A percentile compares a stretch with the other conserved stretches of the same genome.
Conservation (phyloP, 2,113 vertebrate genomes). For the Spermophilus dauricus region DNA sequence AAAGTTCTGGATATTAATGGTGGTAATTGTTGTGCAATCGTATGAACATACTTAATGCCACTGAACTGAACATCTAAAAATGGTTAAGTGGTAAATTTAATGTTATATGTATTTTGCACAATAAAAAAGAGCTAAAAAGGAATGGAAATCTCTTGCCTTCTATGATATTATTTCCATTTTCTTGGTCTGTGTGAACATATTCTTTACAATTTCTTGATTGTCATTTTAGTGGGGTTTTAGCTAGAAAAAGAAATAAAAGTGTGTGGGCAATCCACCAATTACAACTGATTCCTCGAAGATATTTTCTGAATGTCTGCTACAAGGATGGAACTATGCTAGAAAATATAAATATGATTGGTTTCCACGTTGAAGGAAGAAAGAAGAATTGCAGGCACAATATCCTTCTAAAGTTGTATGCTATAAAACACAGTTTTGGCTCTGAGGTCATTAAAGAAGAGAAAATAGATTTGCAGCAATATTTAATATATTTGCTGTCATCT, state of each 20-base stretch:
- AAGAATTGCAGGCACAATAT: not conserved
- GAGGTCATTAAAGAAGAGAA: constrained; percentile 63
- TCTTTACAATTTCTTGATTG: not conserved
- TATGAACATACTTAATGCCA: not conserved
- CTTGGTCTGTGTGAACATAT: not conserved
- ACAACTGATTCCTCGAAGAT: not conserved
- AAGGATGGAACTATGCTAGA: not conserved
- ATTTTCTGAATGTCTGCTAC: not conserved
- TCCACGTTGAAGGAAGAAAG: not conserved
- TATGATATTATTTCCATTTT: constrained; percentile 15
- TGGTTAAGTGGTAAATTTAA: constrained; percentile 39
- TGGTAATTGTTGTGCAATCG: not conserved
- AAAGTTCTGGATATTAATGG: not conserved
- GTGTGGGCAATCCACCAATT: not conserved
- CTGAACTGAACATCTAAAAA: not conserved
- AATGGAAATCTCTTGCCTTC: not conserved
- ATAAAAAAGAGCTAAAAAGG: not conserved
- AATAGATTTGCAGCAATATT: constrained; percentile 66
- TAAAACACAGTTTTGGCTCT: constrained; percentile 12
- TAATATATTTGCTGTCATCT: constrained; percentile 75
- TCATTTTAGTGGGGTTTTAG: constrained; percentile 6
- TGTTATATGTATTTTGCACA: constrained; percentile 28
- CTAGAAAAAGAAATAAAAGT: constrained; percentile 27
- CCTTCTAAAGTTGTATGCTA: not conserved
- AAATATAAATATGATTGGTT: not conserved